Evolutionary conservation across 92 coral and sea anemone species (phyloP).

Genomic region (Palythoa heliodiscus): DNA sequence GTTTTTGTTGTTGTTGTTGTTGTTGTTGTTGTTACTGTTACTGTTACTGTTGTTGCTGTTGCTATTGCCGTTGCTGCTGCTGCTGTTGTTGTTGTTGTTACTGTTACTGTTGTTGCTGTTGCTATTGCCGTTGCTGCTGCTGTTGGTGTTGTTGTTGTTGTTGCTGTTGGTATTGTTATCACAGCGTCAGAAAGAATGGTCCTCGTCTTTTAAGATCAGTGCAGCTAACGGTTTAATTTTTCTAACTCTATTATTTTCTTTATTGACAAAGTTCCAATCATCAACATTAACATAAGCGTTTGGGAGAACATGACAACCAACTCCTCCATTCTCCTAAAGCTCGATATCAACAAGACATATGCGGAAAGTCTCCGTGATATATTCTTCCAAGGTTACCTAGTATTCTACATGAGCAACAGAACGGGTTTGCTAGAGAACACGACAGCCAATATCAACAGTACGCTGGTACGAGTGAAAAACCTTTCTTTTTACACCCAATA

Average conservation of each 20-base stretch:
- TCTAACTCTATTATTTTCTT: neutral
- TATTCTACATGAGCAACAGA: constrained; percentile 15
- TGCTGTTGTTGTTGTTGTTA: too few relatives aligned
- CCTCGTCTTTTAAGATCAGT: too few relatives aligned
- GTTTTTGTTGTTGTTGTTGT: too few relatives aligned
- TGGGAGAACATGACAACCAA: constrained; percentile 6
- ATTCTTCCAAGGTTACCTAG: constrained; percentile 19
- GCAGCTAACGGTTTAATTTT: neutral
- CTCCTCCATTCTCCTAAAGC: constrained; percentile 7
- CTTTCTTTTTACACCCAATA: constrained; percentile 1
- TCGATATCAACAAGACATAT: neutral
- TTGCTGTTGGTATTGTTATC: too few relatives aligned
- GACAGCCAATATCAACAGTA: neutral
- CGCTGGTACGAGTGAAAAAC: neutral
- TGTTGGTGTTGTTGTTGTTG: too few relatives aligned
- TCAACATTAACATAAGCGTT: neutral
- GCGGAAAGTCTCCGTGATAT: neutral
- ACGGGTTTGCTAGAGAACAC: constrained; percentile 17
- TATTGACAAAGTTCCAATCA: constrained; percentile 13
- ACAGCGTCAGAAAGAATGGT: too few relatives aligned
- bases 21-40: too few relatives aligned
- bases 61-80: too few relatives aligned
- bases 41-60: too few relatives aligned
- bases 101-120: too few relatives aligned
- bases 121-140: neutral